Evolutionary conservation across 37 sponge, comb jelly and placozoan genomes (phyloP).

Genomic region (Aplysina aerophoba): DNA sequence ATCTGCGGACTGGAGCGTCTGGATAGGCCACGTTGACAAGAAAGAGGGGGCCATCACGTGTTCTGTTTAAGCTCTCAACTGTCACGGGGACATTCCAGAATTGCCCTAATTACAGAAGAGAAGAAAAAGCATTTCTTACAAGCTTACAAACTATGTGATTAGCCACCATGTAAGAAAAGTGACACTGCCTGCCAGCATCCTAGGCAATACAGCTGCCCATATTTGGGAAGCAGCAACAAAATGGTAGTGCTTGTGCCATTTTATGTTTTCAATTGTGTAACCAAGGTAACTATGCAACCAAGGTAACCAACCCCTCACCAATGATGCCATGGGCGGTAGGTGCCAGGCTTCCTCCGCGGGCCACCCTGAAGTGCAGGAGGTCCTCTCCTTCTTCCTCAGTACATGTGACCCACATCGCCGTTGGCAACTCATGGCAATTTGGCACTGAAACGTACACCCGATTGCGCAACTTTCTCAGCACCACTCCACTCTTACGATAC

Average conservation of each 20-base stretch:
- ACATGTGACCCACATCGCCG: conserved; percentile 18
- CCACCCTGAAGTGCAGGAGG: not conserved
- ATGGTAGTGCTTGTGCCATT: too few relatives aligned
- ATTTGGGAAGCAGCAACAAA: too few relatives aligned
- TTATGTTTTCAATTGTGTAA: too few relatives aligned
- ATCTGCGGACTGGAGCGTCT: not conserved
- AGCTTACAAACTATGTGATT: too few relatives aligned
- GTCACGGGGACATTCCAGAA: conserved; percentile 31
- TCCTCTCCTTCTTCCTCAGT: not conserved
- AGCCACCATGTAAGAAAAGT: too few relatives aligned
- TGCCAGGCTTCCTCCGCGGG: conserved; percentile 3
- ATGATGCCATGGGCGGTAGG: conserved; percentile 4
- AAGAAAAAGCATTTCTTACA: too few relatives aligned
- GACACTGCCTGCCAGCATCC: too few relatives aligned
- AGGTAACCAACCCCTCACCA: not conserved
- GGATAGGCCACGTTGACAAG: conserved; percentile 6
- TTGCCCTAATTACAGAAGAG: not conserved
- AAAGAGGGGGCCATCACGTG: not conserved
- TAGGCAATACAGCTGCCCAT: too few relatives aligned
- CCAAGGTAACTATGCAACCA: too few relatives aligned
- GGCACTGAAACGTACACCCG: conserved; percentile 4
- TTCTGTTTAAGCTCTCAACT: not conserved
- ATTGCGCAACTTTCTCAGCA: not conserved
- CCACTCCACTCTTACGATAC: not conserved
- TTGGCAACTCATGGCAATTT: conserved; percentile 10